A percentile compares a stretch with the other conserved stretches of the same genome.
phyloP scores from a whole-genome alignment of 2,888 invertebrate genomes.

The Apotomis betuletana region DNA sequence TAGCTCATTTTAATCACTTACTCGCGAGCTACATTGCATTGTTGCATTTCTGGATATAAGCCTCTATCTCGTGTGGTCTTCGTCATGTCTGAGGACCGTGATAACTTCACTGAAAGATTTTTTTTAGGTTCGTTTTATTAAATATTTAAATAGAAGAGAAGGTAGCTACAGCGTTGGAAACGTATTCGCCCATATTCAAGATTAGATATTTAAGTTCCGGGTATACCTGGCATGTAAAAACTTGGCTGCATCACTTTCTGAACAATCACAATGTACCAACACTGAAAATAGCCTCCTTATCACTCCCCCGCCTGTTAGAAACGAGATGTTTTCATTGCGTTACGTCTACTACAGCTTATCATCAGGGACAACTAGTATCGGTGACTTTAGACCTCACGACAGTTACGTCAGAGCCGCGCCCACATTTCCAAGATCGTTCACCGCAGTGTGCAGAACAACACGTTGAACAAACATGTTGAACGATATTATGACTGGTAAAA shows the following conservation, averaged over 20 bases:
- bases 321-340: conserved; percentile 71
- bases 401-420: conserved; percentile 71
- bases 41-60: too few species aligned
- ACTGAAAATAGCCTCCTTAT: conserved; percentile 28
- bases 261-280: background rate
- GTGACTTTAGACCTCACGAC: conserved; percentile 50
- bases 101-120: too few species aligned
- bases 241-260: conserved; percentile 21
- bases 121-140: too few species aligned
- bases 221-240: background rate
- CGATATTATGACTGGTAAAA: background rate
- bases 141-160: too few species aligned
- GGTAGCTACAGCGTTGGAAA: too few species aligned
- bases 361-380: conserved; percentile 59
- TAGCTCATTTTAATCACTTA: too few species aligned
- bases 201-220: background rate
- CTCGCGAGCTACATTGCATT: too few species aligned
- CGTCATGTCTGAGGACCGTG: too few species aligned
- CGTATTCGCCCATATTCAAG: too few species aligned
- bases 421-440: conserved; percentile 44
- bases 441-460: background rate
- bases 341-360: conserved; percentile 48
- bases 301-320: conserved; percentile 43
- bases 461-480: background rate
- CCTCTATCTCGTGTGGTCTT: too few species aligned